Percentiles rank a stretch among this genome's conserved stretches.
These are phyloP conservation scores for Cyclargus thomasi DNA, from an alignment of 1,140 invertebrate genomes.

Conservation along the genomic window DNA sequence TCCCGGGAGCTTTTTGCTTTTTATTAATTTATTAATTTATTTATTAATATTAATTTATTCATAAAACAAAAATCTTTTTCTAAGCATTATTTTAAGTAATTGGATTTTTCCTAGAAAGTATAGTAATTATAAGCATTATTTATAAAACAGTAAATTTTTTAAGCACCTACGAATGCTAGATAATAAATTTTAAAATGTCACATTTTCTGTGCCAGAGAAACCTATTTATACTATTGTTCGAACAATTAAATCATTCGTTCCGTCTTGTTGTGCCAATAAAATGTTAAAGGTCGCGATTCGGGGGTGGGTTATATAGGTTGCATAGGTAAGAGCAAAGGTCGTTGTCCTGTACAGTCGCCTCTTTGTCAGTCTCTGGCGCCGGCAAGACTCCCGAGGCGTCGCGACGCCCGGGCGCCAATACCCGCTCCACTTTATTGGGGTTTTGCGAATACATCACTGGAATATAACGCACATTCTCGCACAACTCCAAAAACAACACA, in stretches of 20 bases:
- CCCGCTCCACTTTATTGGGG: slow-evolving; percentile 24
- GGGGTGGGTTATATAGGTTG: slow-evolving; percentile 15
- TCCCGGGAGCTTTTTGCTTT: background rate
- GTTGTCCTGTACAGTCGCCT: slow-evolving; percentile 25
- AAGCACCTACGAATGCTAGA: background rate
- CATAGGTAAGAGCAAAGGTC: slow-evolving; percentile 23
- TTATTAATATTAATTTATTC: background rate
- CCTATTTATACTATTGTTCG: background rate
- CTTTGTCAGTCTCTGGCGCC: slow-evolving; percentile 37
- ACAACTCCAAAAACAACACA: background rate
- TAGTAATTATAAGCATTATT: too few species aligned
- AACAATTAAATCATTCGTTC: background rate
- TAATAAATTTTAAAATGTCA: too few species aligned
- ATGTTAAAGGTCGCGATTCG: background rate
- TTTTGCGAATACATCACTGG: slow-evolving; percentile 21
- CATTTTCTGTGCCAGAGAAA: too few species aligned
- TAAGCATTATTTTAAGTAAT: too few species aligned
- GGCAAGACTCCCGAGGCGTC: slow-evolving; percentile 33
- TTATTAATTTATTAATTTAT: background rate
- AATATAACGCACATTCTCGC: slow-evolving; percentile 25
- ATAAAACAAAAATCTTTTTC: background rate
- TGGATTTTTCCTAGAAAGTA: too few species aligned
- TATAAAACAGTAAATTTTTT: background rate
- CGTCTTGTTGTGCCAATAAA: slow-evolving; percentile 1
- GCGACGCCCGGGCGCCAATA: slow-evolving; percentile 35